Base-by-base conservation (phyloP, 64 coral and sea anemone species). In the Montipora foliosa region DNA sequence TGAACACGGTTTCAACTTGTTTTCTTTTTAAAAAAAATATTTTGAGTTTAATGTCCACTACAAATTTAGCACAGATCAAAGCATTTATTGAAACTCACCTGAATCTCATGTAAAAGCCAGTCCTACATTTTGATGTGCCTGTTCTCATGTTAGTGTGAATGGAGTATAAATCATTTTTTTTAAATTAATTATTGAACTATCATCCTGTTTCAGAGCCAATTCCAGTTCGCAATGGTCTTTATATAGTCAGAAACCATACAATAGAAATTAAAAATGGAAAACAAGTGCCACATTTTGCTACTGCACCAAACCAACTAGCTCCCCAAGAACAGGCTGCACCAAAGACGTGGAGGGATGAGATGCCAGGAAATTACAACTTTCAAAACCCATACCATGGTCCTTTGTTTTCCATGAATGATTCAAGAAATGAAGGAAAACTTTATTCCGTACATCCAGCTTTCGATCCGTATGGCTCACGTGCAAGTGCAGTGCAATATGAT, bases 231-330 rank as follows among this genome's bases (percentile, higher is more conserved):
- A 88, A 91, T 82, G 91, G 92, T 76, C 45, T 60, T 19, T 49
- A 78, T 68, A 76, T 91, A 69, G 76, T 94, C 45, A 74, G 91
- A 24, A 80, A 80, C 21, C 95, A 94, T 17, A 15, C 81, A 24
- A 76, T 94, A 69, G 92, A 93, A 87, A 71, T 91, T 9, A 84
- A 88, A 25, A 84, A 94, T 94, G 92, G 88, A 20, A 88, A 94
- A 66, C 77, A 91, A 29, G 44, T 94, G 25, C 20, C 81, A 52
- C 49, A 81, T 19, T 16, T 47, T 46, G 21, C 24, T n/a, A 0
- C 72, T 76, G n/a, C 29, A 48, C n/a, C 2, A 1, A 66, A 49
- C 20, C 24, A 50, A 76, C 22, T 70, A 58, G 37, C 61, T 64
- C 14, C n/a, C 12, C 66, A 86, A 22, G 29, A 86, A 47, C 62